phyloP scores from a whole-genome alignment of 2,113 vertebrate species.

The Geothlypis trichas region DNA sequence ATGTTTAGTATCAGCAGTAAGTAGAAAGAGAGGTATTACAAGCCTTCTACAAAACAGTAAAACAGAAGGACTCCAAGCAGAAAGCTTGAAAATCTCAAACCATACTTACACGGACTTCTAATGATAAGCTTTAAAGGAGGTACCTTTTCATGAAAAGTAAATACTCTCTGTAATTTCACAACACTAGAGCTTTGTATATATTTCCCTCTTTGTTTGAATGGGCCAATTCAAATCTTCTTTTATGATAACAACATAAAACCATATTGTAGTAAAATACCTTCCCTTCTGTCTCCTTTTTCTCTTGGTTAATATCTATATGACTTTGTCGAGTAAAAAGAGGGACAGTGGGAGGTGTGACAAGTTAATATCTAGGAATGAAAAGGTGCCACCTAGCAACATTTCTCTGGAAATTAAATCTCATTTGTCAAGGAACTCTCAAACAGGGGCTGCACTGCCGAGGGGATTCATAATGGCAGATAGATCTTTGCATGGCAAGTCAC shows the following conservation, averaged over 20 bases:
- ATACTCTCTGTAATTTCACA: constrained; percentile 51
- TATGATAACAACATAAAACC: constrained; percentile 45
- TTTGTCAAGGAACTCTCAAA: constrained; percentile 72
- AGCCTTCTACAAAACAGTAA: constrained; percentile 47
- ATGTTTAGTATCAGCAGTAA: constrained; percentile 37
- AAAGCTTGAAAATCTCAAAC: constrained; percentile 47
- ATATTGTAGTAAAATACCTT: constrained; percentile 44
- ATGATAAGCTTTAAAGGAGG: constrained; percentile 56
- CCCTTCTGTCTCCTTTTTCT: constrained; percentile 31
- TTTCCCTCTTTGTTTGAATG: constrained; percentile 38
- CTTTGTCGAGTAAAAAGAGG: constrained; percentile 53
- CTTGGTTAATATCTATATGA: constrained; percentile 41
- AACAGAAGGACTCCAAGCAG: constrained; percentile 53
- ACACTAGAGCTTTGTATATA: constrained; percentile 5
- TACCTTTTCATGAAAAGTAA: constrained; percentile 66
- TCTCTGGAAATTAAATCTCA: constrained; percentile 62
- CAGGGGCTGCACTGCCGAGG: constrained; percentile 17
- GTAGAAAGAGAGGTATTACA: constrained; percentile 18
- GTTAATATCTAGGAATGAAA: constrained; percentile 62
- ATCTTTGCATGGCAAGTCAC: constrained; percentile 14
- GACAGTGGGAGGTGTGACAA: constrained; percentile 61
- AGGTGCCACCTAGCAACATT: constrained; percentile 74
- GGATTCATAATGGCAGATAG: constrained; percentile 39
- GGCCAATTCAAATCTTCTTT: constrained; percentile 47
- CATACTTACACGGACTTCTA: constrained; percentile 22